Percentiles rank a stretch among this genome's conserved stretches.
phyloP scores from a whole-genome alignment of 2,113 vertebrate species.

The Myodes glareolus region DNA sequence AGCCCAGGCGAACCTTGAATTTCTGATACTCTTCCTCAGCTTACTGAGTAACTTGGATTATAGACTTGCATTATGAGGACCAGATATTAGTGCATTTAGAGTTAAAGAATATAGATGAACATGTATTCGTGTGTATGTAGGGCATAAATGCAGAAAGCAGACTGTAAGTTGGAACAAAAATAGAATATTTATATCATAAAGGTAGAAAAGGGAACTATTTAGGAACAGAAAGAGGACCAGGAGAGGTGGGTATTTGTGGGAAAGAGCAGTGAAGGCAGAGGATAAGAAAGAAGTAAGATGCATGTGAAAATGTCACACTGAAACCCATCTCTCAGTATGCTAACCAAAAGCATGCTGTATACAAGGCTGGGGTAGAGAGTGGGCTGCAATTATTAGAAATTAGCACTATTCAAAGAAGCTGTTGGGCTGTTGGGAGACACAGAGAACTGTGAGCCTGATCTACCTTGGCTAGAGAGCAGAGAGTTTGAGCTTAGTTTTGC shows the following conservation, averaged over 20 bases:
- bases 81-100: not conserved
- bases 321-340: not conserved
- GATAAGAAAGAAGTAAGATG: not conserved
- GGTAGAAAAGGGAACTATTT: not conserved
- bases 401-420: not conserved
- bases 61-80: not conserved
- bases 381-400: not conserved
- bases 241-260: not conserved
- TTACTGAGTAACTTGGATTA: not conserved
- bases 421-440: too few species aligned
- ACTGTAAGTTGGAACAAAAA: not conserved
- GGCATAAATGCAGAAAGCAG: not conserved
- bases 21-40: not conserved
- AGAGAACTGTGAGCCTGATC: too few species aligned
- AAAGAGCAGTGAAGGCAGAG: not conserved
- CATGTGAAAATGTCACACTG: not conserved
- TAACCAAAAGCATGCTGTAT: not conserved
- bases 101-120: not conserved
- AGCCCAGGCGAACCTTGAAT: too few species aligned
- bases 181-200: not conserved
- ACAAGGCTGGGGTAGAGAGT: not conserved
- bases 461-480: too few species aligned
- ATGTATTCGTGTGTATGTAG: not conserved
- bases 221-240: not conserved
- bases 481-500: too few species aligned